phyloP scores from a whole-genome alignment of 1,140 invertebrate genomes.

The Lineus longissimus region DNA sequence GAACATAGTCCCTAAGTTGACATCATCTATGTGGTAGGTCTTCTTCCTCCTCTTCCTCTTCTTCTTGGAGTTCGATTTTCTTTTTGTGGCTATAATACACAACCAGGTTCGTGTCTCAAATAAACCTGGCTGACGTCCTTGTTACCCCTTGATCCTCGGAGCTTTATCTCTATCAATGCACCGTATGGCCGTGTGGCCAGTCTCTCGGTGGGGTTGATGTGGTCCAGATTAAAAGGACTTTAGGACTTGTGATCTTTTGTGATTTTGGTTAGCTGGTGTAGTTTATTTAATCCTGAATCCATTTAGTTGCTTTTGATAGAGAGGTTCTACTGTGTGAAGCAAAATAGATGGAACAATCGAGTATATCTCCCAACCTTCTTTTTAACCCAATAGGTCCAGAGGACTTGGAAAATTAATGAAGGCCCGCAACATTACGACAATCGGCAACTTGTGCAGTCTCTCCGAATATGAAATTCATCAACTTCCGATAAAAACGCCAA shows the following conservation, averaged over 20 bases:
- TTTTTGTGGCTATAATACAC: background rate
- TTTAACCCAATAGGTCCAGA: conserved; percentile 28
- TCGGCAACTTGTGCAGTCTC: conserved; percentile 38
- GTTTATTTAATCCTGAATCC: too few species aligned
- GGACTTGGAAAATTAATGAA: conserved; percentile 39
- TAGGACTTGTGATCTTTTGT: too few species aligned
- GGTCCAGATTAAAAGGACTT: too few species aligned
- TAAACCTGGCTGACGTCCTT: background rate
- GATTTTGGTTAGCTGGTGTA: too few species aligned
- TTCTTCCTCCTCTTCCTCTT: background rate
- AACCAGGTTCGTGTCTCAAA: background rate
- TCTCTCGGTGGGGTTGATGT: too few species aligned
- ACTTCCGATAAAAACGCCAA: conserved; percentile 39
- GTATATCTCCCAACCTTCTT: background rate
- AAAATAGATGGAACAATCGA: too few species aligned
- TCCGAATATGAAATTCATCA: conserved; percentile 41
- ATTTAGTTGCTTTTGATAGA: too few species aligned
- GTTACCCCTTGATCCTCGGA: background rate
- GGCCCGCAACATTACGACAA: conserved; percentile 37
- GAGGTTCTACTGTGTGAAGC: too few species aligned
- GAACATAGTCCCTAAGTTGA: conserved; percentile 41
- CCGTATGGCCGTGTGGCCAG: background rate
- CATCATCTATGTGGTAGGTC: conserved; percentile 41
- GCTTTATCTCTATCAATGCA: background rate
- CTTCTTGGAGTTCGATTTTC: background rate